These are phyloP conservation scores for Acanthopagrus latus DNA, from an alignment of 2,797 vertebrate species.

Conservation along the genomic window DNA sequence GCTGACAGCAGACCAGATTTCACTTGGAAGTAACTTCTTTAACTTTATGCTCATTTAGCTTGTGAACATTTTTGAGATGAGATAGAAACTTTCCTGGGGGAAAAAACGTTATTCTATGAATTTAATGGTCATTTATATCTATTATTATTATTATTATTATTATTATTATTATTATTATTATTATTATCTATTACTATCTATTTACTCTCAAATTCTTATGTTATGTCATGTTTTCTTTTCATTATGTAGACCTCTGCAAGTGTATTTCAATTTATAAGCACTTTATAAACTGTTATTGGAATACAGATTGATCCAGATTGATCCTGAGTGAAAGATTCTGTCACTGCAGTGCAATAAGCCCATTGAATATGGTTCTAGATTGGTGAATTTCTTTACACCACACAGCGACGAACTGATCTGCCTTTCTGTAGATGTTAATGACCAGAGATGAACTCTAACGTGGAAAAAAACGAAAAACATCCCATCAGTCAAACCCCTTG, in stretches of 20 bases:
- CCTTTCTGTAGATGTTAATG: not conserved
- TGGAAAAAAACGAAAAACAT: not conserved
- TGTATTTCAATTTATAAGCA: not conserved
- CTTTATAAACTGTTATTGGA: not conserved
- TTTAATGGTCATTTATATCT: too few species aligned
- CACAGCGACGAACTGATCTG: not conserved
- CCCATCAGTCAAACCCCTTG: not conserved
- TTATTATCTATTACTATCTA: too few species aligned
- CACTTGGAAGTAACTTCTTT: not conserved
- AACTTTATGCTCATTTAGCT: not conserved
- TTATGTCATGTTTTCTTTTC: not conserved
- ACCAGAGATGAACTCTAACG: not conserved
- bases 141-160: too few species aligned
- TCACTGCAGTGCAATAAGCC: too few species aligned
- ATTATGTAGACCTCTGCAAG: not conserved
- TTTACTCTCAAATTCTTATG: too few species aligned
- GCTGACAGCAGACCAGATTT: not conserved
- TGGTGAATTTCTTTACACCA: not conserved
- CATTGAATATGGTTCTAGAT: not conserved
- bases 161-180: too few species aligned
- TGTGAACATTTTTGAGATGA: not conserved
- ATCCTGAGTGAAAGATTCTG: too few species aligned
- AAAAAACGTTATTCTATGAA: not conserved
- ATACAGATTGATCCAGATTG: not conserved
- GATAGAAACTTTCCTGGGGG: not conserved